Evolutionary conservation across 2,888 invertebrate genomes (phyloP).

Genomic region (Ophonus ardosiacus): DNA sequence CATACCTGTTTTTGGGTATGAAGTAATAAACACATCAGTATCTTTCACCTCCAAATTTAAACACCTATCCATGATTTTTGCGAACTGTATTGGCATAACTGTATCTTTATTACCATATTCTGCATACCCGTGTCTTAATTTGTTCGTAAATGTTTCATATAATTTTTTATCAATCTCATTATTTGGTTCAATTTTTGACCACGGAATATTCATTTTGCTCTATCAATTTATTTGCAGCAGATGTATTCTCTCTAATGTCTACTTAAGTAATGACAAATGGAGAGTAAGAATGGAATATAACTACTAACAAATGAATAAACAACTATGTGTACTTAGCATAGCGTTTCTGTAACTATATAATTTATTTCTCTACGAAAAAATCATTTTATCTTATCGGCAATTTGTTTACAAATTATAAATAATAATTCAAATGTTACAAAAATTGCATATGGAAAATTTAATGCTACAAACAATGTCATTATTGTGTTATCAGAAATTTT

Average conservation of each 20-base stretch:
- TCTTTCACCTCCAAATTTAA: constrained; percentile 65
- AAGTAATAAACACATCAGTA: constrained; percentile 63
- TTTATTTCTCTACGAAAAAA: too few species aligned
- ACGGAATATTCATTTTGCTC: background rate
- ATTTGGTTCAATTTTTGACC: background rate
- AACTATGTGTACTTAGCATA: too few species aligned
- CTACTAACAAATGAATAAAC: too few species aligned
- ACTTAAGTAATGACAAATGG: too few species aligned
- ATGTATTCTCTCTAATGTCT: background rate
- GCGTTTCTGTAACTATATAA: too few species aligned
- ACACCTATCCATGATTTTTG: constrained; percentile 53
- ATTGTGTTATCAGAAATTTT: too few species aligned
- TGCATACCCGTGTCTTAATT: background rate
- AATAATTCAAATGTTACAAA: too few species aligned
- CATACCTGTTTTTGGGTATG: constrained; percentile 65
- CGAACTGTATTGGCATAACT: constrained; percentile 22
- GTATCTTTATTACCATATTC: constrained; percentile 9
- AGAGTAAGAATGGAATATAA: too few species aligned
- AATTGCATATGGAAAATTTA: too few species aligned
- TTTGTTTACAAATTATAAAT: too few species aligned
- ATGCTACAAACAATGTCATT: too few species aligned
- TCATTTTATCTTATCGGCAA: too few species aligned
- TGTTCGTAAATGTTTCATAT: constrained; percentile 25
- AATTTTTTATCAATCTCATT: constrained; percentile 24
- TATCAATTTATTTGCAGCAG: background rate